Evolutionary conservation across 2,113 vertebrate species (phyloP).

Genomic region (Spermophilus dauricus): DNA sequence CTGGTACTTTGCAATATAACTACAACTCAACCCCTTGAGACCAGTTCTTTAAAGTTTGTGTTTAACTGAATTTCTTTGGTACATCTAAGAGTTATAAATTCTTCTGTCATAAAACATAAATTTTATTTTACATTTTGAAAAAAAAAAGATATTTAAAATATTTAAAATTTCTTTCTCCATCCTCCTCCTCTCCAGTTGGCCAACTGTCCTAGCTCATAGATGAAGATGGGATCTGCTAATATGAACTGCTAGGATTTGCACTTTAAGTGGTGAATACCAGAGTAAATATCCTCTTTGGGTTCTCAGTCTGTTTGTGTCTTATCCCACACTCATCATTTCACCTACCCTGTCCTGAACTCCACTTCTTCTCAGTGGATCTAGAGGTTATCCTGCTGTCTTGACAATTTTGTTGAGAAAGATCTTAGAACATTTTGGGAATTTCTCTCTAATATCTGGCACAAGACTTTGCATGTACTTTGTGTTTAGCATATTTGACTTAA

Average conservation of each 20-base stretch:
- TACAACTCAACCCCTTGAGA: neutral
- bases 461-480: neutral
- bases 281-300: neutral
- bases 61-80: neutral
- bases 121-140: constrained; percentile 33
- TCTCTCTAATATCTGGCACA: neutral
- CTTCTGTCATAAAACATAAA: neutral
- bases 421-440: neutral
- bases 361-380: neutral
- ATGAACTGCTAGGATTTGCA: neutral
- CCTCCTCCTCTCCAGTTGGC: neutral
- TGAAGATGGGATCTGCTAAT: neutral
- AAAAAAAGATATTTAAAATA: neutral
- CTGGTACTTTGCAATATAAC: neutral
- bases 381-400: neutral
- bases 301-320: neutral
- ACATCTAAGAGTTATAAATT: neutral
- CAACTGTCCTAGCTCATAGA: neutral
- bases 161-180: neutral
- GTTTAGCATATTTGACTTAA: neutral
- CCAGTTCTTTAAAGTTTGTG: neutral
- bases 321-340: neutral
- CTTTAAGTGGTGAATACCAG: neutral
- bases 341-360: neutral
- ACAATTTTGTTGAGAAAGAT: neutral